A percentile compares a stretch with the other conserved stretches of the same genome.
Conservation (phyloP, 2,797 vertebrate species). For the Rhabdophis nuchalis region DNA sequence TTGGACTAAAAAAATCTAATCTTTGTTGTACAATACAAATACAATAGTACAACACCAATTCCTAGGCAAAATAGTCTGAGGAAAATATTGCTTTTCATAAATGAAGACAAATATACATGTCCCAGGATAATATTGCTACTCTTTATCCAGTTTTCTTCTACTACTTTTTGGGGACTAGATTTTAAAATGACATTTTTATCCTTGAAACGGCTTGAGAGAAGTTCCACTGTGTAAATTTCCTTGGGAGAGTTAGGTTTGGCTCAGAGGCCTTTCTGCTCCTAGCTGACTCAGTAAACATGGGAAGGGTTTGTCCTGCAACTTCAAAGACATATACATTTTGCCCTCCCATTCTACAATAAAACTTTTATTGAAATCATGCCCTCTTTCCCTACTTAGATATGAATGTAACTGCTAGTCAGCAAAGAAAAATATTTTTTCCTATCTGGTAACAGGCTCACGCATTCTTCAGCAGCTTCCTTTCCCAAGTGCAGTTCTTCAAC, state of each 20-base stretch:
- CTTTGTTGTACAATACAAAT: neutral
- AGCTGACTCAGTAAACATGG: neutral
- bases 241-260: neutral
- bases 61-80: neutral
- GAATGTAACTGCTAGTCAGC: neutral
- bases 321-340: neutral
- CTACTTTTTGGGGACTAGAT: neutral
- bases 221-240: neutral
- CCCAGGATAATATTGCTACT: neutral
- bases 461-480: neutral
- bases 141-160: neutral
- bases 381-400: neutral
- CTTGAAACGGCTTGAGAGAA: neutral
- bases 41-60: neutral
- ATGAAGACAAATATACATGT: neutral
- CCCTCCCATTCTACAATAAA: neutral
- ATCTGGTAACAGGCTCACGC: neutral
- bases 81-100: neutral
- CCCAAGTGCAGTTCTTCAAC: neutral
- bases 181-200: neutral
- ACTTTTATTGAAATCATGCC: neutral
- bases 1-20: neutral
- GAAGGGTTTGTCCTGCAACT: neutral
- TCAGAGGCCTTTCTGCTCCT: neutral
- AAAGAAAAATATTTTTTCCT: neutral